These are phyloP conservation scores for Spodoptera picta DNA, from an alignment of 2,888 invertebrate genomes.

Conservation along the genomic window DNA sequence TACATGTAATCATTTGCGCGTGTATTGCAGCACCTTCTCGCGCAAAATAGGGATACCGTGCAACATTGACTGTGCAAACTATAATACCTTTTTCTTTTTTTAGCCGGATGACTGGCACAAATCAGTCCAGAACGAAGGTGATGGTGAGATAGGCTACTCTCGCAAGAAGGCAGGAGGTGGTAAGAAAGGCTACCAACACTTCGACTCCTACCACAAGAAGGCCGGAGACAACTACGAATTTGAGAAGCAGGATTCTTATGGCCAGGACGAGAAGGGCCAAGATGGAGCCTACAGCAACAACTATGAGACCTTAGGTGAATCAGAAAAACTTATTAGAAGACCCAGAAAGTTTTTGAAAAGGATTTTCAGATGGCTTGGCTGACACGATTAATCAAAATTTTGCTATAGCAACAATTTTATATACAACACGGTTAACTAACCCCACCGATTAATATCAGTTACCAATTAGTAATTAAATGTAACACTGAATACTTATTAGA, in stretches of 20 bases:
- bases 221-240: constrained; percentile 92
- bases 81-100: constrained; percentile 10
- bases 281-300: constrained; percentile 81
- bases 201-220: constrained; percentile 92
- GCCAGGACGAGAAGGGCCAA: constrained; percentile 86
- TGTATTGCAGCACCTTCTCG: no score
- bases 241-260: constrained; percentile 91
- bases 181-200: constrained; percentile 92
- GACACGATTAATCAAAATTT: constrained; percentile 46
- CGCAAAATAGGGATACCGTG: no score
- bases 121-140: constrained; percentile 89
- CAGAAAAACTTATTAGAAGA: constrained; percentile 65
- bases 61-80: neutral
- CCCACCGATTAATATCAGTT: no score
- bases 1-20: no score
- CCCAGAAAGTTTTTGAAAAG: constrained; percentile 72
- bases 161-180: constrained; percentile 90
- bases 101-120: constrained; percentile 87
- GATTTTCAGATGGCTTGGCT: constrained; percentile 73
- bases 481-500: no score
- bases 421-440: no score
- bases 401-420: no score
- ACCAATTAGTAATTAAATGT: no score
- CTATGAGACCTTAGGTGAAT: constrained; percentile 78
- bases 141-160: constrained; percentile 91